Percentiles rank a stretch among this genome's conserved stretches.
These are phyloP conservation scores for Agonopterix arenella DNA, from an alignment of 2,888 invertebrate species.

Conservation along the genomic window DNA sequence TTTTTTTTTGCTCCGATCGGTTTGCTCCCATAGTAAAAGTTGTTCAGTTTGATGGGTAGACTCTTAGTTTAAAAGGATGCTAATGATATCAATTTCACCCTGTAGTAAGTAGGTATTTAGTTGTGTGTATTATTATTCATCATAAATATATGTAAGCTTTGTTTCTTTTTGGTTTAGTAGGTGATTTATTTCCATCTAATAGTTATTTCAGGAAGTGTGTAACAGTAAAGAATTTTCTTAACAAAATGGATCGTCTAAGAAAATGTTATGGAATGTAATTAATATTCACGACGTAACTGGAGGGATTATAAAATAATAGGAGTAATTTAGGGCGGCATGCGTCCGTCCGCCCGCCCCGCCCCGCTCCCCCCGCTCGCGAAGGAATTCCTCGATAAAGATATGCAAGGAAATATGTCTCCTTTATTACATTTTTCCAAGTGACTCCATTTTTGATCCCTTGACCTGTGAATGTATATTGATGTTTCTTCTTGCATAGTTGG, in stretches of 20 bases:
- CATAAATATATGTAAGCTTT: too few relatives aligned
- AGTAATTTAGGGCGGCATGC: conserved; percentile 71
- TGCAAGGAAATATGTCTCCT: conserved; percentile 69
- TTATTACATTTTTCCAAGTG: conserved; percentile 69
- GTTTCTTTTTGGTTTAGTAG: too few relatives aligned
- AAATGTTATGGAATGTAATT: conserved; percentile 70
- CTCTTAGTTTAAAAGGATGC: too few relatives aligned
- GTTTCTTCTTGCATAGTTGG: not conserved
- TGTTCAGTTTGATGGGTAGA: too few relatives aligned
- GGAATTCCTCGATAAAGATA: conserved; percentile 69
- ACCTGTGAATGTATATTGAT: conserved; percentile 9
- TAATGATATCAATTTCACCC: too few relatives aligned
- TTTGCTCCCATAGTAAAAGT: too few relatives aligned
- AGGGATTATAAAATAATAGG: conserved; percentile 76
- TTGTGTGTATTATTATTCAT: too few relatives aligned
- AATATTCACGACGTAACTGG: conserved; percentile 75
- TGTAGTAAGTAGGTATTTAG: too few relatives aligned
- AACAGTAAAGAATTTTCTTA: conserved; percentile 52
- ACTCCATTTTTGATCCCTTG: conserved; percentile 26
- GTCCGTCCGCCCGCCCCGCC: conserved; percentile 29
- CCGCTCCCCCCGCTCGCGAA: conserved; percentile 25
- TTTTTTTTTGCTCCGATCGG: too few relatives aligned
- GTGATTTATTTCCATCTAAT: too few relatives aligned
- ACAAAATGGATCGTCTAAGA: conserved; percentile 50
- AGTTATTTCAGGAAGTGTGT: conserved; percentile 28